phyloP scores from a whole-genome alignment of 2,113 vertebrate genomes.

The Ranitomeya imitator region DNA sequence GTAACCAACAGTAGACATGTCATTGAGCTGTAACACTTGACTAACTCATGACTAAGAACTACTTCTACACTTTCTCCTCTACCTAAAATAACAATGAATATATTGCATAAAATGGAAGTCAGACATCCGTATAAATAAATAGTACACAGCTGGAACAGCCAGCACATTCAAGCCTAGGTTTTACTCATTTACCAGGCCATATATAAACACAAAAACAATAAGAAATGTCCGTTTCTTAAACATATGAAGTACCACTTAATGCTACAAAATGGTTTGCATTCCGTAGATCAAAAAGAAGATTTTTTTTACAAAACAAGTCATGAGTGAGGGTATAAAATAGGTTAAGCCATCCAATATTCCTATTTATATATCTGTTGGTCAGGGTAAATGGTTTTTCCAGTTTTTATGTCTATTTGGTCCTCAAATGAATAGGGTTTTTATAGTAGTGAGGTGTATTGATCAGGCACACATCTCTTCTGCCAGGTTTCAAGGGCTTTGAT shows the following conservation, averaged over 20 bases:
- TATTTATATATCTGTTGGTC: not conserved
- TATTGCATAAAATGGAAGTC: not conserved
- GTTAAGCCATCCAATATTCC: not conserved
- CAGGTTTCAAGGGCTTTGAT: not conserved
- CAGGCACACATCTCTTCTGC: not conserved
- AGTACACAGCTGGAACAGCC: too few relatives aligned
- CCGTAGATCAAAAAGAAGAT: not conserved
- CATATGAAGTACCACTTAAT: not conserved
- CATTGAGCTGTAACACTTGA: not conserved
- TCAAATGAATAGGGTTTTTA: not conserved
- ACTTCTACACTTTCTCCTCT: not conserved
- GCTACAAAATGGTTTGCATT: not conserved
- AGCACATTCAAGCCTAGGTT: not conserved
- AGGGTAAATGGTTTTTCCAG: not conserved
- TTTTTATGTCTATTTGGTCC: not conserved
- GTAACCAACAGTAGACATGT: not conserved
- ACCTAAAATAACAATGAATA: not conserved
- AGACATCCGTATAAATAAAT: not conserved
- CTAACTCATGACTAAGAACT: not conserved
- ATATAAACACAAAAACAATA: not conserved
- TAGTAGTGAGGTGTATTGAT: not conserved
- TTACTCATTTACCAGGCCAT: not conserved
- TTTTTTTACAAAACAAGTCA: not conserved
- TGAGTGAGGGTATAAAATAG: not conserved
- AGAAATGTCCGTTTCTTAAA: not conserved